Conservation (phyloP, 2,888 invertebrate species). For the Synergus laeviventris region DNA sequence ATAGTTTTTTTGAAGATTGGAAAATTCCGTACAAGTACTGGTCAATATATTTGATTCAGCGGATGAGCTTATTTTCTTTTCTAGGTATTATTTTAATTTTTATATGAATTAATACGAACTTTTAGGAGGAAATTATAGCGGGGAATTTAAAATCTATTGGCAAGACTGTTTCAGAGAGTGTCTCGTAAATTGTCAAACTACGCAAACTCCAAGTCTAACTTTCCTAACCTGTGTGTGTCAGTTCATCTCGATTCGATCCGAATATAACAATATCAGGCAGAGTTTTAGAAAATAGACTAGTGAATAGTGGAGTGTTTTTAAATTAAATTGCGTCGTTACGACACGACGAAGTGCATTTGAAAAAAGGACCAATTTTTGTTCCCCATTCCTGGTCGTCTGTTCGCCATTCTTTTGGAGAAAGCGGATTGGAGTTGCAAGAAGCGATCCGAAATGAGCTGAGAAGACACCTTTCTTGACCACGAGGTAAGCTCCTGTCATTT, state of each 20-base stretch:
- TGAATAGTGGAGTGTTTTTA: conserved; percentile 26
- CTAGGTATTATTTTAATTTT: background rate
- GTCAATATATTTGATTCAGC: background rate
- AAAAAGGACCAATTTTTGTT: background rate
- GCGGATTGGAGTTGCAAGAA: conserved; percentile 39
- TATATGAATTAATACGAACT: background rate
- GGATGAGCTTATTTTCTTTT: background rate
- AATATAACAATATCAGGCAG: background rate
- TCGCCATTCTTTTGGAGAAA: conserved; percentile 34
- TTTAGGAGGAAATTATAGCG: background rate
- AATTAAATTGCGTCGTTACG: background rate
- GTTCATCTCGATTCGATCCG: conserved; percentile 27
- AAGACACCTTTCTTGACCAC: conserved; percentile 48
- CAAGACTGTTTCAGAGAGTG: background rate
- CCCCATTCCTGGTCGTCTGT: background rate
- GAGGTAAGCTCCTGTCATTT: conserved; percentile 52
- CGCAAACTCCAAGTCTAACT: background rate
- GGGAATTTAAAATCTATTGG: background rate
- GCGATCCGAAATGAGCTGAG: conserved; percentile 60
- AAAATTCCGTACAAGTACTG: background rate
- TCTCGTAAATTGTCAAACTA: background rate
- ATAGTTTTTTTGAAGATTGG: background rate
- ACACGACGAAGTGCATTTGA: background rate
- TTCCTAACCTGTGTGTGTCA: conserved; percentile 22
- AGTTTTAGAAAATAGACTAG: background rate